phyloP scores from a whole-genome alignment of 2,797 vertebrate genomes.

The Picus viridis region DNA sequence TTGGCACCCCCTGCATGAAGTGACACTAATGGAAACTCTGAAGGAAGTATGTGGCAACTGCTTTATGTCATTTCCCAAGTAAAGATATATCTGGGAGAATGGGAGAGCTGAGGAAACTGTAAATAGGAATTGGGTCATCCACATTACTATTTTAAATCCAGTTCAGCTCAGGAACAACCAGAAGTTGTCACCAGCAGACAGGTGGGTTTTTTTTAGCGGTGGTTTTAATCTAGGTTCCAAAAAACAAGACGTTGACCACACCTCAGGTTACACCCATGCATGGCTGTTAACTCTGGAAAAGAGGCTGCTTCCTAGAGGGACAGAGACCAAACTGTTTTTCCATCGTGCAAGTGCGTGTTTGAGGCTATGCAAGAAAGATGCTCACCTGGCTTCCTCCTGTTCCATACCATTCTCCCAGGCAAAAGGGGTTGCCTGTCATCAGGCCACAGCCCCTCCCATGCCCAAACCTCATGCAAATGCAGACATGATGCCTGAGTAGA shows the following conservation, averaged over 20 bases:
- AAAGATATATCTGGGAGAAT: background rate
- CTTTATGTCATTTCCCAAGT: background rate
- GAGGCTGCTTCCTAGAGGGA: background rate
- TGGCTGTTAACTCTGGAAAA: background rate
- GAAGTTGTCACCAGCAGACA: background rate
- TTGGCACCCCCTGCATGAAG: background rate
- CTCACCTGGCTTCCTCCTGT: background rate
- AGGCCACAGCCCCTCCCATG: background rate
- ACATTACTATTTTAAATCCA: background rate
- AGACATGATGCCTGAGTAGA: accelerated
- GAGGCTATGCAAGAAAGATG: background rate
- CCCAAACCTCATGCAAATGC: background rate
- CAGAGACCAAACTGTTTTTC: background rate
- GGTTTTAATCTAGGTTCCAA: background rate
- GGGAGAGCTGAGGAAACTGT: background rate
- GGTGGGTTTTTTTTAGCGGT: background rate
- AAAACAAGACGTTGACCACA: background rate
- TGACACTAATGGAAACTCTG: slow-evolving; percentile 19
- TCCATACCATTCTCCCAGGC: accelerated
- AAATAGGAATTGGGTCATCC: background rate
- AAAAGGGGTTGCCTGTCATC: background rate
- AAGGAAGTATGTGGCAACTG: background rate
- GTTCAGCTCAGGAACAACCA: background rate
- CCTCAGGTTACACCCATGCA: background rate
- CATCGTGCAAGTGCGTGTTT: background rate